Conservation (phyloP, 2,113 vertebrate species). For the Chaenocephalus aceratus region DNA sequence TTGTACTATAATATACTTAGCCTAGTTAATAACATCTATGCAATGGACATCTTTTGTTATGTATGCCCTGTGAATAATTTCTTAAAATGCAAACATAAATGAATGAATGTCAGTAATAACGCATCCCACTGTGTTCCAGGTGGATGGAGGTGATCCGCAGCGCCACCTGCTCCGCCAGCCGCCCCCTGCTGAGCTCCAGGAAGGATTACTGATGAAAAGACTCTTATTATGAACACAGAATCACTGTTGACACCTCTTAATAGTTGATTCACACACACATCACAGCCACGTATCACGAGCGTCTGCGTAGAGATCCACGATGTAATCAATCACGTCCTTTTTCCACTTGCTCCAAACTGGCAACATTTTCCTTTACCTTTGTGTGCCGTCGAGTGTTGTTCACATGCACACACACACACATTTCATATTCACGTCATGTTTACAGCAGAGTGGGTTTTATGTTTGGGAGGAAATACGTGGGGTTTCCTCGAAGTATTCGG, state of each 20-base stretch:
- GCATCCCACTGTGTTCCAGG: conserved; percentile 69
- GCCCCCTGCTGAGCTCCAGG: conserved; percentile 81
- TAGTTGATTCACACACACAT: background rate
- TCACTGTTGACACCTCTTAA: conserved; percentile 11
- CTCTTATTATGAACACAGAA: background rate
- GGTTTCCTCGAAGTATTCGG: conserved; percentile 14
- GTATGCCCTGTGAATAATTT: too few relatives aligned
- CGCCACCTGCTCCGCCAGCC: conserved; percentile 92
- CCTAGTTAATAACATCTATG: too few relatives aligned
- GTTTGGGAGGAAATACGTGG: background rate
- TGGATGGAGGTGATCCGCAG: conserved; percentile 99
- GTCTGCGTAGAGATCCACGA: background rate
- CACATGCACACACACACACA: conserved; percentile 3
- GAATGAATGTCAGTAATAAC: too few relatives aligned
- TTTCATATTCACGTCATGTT: conserved; percentile 10
- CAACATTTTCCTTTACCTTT: background rate
- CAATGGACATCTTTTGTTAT: too few relatives aligned
- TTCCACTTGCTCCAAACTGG: background rate
- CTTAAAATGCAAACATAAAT: too few relatives aligned
- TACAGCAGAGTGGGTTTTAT: conserved; percentile 1
- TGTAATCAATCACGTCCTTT: background rate
- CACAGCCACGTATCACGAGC: conserved; percentile 9
- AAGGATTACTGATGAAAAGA: conserved; percentile 87
- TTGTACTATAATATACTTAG: too few relatives aligned
- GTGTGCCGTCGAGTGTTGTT: conserved; percentile 13